Conservation (phyloP, 2,888 invertebrate species). For the Aspidiotus rigidus region DNA sequence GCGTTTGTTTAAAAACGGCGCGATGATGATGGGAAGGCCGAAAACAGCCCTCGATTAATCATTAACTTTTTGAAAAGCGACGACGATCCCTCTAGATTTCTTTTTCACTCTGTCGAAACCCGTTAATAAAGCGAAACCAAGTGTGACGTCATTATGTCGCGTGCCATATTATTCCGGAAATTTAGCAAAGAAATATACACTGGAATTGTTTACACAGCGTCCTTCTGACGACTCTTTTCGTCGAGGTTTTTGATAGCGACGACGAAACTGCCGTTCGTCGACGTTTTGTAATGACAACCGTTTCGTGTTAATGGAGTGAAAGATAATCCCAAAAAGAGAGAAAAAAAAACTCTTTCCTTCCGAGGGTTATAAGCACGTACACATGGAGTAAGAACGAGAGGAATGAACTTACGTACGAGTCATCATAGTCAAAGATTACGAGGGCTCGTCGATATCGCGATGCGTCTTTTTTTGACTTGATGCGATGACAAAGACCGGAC, state of each 20-base stretch:
- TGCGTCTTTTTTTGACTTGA: no score
- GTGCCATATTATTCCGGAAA: constrained; percentile 30
- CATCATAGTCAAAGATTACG: no score
- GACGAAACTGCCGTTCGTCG: constrained; percentile 20
- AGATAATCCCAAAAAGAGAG: constrained; percentile 19
- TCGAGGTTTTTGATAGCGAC: constrained; percentile 25
- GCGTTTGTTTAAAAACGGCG: neutral
- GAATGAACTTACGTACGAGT: no score
- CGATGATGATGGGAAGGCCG: constrained; percentile 1
- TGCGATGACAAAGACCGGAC: no score
- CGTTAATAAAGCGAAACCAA: constrained; percentile 29
- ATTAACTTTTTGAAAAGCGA: constrained; percentile 6
- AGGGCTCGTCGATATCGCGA: no score
- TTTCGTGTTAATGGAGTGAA: constrained; percentile 30
- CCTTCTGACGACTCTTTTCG: constrained; percentile 26
- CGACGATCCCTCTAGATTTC: neutral
- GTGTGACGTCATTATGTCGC: constrained; percentile 30
- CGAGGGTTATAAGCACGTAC: neutral
- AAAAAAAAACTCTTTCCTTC: constrained; percentile 25
- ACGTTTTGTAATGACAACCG: constrained; percentile 16
- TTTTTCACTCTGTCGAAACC: neutral
- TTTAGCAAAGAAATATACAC: constrained; percentile 26
- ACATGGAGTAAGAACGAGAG: neutral
- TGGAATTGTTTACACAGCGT: constrained; percentile 27
- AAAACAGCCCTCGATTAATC: constrained; percentile 20